Percentiles rank a stretch among this genome's conserved stretches.
Conservation (phyloP, 2,113 vertebrate species). For the Scolopax mira region DNA sequence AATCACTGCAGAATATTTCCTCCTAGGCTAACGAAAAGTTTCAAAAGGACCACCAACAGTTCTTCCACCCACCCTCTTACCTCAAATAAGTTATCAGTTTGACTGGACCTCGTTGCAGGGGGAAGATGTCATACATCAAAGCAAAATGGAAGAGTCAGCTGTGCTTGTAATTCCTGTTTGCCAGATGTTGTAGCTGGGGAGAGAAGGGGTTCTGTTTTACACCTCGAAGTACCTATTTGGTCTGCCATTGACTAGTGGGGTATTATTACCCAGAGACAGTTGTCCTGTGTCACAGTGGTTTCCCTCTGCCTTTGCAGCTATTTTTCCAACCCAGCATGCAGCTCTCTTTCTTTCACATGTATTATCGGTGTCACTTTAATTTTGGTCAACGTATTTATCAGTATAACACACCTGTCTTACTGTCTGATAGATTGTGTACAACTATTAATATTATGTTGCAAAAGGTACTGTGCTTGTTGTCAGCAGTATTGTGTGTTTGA, state of each 20-base stretch:
- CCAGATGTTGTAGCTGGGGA: background rate
- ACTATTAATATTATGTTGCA: background rate
- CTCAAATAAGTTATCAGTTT: background rate
- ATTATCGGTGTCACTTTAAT: background rate
- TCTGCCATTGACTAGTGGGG: background rate
- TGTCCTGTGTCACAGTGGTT: background rate
- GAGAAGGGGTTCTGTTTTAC: background rate
- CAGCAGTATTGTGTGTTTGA: background rate
- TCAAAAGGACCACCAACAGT: background rate
- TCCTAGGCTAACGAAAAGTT: background rate
- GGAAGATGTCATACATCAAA: background rate
- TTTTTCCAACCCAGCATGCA: background rate
- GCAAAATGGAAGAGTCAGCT: background rate
- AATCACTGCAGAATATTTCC: background rate
- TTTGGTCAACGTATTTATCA: background rate
- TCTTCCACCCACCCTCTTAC: background rate
- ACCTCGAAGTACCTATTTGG: background rate
- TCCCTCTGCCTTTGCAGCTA: background rate
- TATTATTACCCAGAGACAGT: background rate
- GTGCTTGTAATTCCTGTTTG: background rate
- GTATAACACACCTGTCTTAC: background rate
- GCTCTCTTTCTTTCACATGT: background rate
- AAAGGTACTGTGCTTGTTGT: background rate
- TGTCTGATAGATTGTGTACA: background rate
- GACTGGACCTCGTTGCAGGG: background rate